Conservation (phyloP, 2,797 vertebrate genomes). For the Sebastes steindachneri region DNA sequence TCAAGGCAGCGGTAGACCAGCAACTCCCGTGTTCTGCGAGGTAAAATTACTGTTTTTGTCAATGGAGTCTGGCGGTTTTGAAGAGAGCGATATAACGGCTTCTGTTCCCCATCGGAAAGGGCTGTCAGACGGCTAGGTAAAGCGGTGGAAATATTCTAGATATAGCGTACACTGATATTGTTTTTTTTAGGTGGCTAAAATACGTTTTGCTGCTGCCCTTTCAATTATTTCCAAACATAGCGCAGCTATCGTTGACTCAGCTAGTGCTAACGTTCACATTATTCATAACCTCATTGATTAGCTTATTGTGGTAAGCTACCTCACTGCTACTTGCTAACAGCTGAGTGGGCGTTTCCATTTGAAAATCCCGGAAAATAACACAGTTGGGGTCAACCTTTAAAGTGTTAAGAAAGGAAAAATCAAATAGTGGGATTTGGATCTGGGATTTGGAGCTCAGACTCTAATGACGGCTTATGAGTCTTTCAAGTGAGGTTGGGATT, state of each 20-base stretch:
- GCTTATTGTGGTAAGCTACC: not conserved
- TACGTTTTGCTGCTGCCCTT: not conserved
- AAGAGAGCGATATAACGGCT: not conserved
- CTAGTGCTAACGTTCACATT: not conserved
- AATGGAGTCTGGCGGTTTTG: not conserved
- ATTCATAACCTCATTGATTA: not conserved
- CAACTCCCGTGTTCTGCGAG: not conserved
- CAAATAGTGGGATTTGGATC: constrained; percentile 20
- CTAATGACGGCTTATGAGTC: not conserved
- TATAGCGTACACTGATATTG: not conserved
- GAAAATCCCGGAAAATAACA: not conserved
- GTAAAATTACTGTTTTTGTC: not conserved
- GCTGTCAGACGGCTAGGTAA: no score
- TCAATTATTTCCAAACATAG: not conserved
- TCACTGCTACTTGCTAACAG: not conserved
- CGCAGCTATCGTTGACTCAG: not conserved
- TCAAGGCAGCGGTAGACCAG: not conserved
- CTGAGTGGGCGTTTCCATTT: not conserved
- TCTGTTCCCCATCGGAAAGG: not conserved
- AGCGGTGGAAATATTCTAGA: not conserved
- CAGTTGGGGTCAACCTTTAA: not conserved
- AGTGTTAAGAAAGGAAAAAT: constrained; percentile 7
- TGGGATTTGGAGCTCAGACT: constrained; percentile 11
- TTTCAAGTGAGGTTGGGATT: constrained; percentile 2
- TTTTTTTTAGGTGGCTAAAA: not conserved